phyloP scores from a whole-genome alignment of 2,797 vertebrate species.

The Hoplostethus mediterraneus region DNA sequence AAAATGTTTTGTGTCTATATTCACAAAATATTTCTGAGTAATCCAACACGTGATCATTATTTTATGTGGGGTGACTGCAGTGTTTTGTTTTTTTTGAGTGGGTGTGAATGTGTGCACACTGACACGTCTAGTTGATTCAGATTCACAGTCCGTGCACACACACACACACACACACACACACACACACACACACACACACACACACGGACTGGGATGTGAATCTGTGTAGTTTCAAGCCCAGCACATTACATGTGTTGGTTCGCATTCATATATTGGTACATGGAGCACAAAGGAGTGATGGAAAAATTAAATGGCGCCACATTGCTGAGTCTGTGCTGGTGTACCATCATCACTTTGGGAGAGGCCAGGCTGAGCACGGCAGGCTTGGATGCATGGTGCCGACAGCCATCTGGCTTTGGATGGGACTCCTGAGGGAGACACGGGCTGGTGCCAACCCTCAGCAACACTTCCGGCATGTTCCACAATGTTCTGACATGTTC shows the following conservation, averaged over 20 bases:
- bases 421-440: constrained; percentile 73
- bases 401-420: constrained; percentile 82
- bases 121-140: neutral
- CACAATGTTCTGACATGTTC: constrained; percentile 73
- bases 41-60: neutral
- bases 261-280: constrained; percentile 15
- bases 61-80: no score
- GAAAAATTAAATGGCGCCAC: constrained; percentile 54
- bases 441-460: constrained; percentile 76
- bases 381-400: constrained; percentile 73
- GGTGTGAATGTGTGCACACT: constrained; percentile 20
- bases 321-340: constrained; percentile 66
- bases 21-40: neutral
- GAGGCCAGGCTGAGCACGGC: constrained; percentile 71
- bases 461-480: constrained; percentile 74
- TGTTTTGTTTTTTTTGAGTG: neutral
- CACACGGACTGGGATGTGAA: constrained; percentile 5
- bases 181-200: no score
- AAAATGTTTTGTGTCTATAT: neutral
- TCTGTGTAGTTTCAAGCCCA: constrained; percentile 5
- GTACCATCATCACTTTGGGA: constrained; percentile 69
- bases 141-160: no score
- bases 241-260: constrained; percentile 5
- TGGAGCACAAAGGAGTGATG: constrained; percentile 49
- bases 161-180: no score